Conservation (phyloP, 2,888 invertebrate genomes). For the Glyphotaelius pellucidus region DNA sequence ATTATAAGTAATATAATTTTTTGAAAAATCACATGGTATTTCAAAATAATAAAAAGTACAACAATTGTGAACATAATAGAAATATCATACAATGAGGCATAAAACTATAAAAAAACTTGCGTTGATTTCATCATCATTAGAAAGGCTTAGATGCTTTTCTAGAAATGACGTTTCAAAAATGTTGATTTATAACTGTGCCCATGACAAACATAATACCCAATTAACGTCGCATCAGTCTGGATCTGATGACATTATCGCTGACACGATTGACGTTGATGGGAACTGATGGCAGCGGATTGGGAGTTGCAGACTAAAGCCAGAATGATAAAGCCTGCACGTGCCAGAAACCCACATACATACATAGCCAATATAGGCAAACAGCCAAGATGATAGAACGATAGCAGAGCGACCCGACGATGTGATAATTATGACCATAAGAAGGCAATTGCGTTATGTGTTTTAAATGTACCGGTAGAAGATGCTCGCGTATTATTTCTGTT, state of each 20-base stretch:
- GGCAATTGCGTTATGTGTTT: neutral
- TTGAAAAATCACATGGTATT: too few species aligned
- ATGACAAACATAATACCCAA: neutral
- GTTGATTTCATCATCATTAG: neutral
- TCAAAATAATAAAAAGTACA: too few species aligned
- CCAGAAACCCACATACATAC: neutral
- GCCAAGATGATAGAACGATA: neutral
- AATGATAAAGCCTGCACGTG: constrained; percentile 8
- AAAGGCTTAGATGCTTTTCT: neutral
- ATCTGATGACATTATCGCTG: neutral
- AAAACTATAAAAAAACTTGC: neutral
- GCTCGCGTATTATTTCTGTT: neutral
- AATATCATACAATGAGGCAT: neutral
- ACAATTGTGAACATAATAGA: neutral
- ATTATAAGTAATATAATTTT: too few species aligned
- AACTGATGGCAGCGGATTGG: constrained; percentile 9
- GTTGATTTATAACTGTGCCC: neutral
- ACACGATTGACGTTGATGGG: constrained; percentile 10
- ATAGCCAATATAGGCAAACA: neutral
- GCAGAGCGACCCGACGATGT: neutral
- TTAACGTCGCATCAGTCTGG: constrained; percentile 4
- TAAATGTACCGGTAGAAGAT: neutral
- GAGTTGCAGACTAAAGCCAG: neutral
- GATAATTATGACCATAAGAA: neutral
- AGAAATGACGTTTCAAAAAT: neutral